phyloP scores from a whole-genome alignment of 1,140 invertebrate genomes.

The Vanessa tameamea region DNA sequence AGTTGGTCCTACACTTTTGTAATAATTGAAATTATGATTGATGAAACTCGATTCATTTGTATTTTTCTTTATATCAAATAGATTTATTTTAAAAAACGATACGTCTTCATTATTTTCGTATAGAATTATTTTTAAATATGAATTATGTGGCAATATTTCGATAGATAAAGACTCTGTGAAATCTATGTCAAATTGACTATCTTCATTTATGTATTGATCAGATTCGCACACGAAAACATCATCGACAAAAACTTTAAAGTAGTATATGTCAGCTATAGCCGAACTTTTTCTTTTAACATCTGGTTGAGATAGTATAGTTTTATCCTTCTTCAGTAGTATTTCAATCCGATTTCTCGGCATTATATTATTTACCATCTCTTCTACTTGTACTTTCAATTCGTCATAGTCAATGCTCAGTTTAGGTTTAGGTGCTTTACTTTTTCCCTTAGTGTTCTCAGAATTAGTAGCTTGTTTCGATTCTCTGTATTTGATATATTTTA shows the following conservation, averaged over 20 bases:
- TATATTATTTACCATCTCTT: conserved; percentile 50
- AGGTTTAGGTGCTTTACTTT: conserved; percentile 52
- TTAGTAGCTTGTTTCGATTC: conserved; percentile 46
- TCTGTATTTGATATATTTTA: conserved; percentile 65
- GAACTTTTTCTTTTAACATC: conserved; percentile 31
- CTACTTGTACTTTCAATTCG: conserved; percentile 55
- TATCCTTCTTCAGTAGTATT: conserved; percentile 49
- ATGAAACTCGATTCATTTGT: conserved; percentile 38
- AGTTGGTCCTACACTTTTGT: conserved; percentile 48
- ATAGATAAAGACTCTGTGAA: conserved; percentile 62
- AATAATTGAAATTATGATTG: conserved; percentile 44
- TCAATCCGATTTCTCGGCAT: conserved; percentile 48
- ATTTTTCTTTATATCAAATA: conserved; percentile 51
- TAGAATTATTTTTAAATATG: conserved; percentile 50
- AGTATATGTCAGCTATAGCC: conserved; percentile 36
- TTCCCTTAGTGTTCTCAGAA: conserved; percentile 29
- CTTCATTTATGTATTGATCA: conserved; percentile 46
- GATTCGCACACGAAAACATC: conserved; percentile 69
- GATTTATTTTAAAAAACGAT: conserved; percentile 43
- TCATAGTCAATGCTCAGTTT: conserved; percentile 62
- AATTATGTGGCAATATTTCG: conserved; percentile 64
- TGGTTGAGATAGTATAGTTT: conserved; percentile 39
- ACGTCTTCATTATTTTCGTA: conserved; percentile 58
- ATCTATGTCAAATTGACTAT: conserved; percentile 40
- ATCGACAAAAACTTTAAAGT: conserved; percentile 65